Evolutionary conservation across 1,140 invertebrate species (phyloP), one percentile per base, ranked within the genome.

Genomic region (Lasioglossum albipes): DNA sequence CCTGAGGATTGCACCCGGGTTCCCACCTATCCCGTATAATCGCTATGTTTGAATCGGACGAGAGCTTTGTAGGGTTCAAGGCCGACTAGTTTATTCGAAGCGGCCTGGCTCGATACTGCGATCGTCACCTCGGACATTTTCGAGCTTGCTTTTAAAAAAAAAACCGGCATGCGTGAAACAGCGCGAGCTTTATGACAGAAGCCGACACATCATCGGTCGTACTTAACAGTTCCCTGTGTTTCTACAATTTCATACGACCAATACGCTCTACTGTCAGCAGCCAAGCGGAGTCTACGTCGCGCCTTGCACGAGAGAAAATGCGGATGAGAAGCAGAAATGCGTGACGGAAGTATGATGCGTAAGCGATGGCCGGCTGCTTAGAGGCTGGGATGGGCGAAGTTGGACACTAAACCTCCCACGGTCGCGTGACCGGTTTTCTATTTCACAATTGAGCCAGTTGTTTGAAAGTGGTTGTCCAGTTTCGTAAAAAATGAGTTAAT

Each of bases 231-330:
- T 71, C n/a, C 62, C 67, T 59, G 16, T 57, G 61, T 57, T 31
- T 64, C 36, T 82, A 82, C 75, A 54, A 57, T 78, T 61, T 77
- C 65, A 64, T 81, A 82, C 80, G 80, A 82, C 75, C 80, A 41
- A 72, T 27, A 69, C 45, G 18, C 45, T 20, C 9, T n/a, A 16
- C 54, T 10, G n/a, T 0, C 16, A 10, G 6, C 10, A 36, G 31
- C 18, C 12, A 78, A 22, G 27, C 42, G 4, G 0, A 54, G 0
- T 1, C 9, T 42, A 22, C 2, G 2, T 7, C 16, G 27, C 27
- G 22, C 0, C 27, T 36, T 36, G 36, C 0, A 57, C 10, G 61
- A 62, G 9, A 3, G 18, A n/a, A 59, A 59, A n/a, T 59, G 3
- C 36, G 36, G 5, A 36, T 36, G 2, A 36, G 36, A 36, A 36